phyloP scores from a whole-genome alignment of 2,797 vertebrate genomes.

The Sandelia bainsii region DNA sequence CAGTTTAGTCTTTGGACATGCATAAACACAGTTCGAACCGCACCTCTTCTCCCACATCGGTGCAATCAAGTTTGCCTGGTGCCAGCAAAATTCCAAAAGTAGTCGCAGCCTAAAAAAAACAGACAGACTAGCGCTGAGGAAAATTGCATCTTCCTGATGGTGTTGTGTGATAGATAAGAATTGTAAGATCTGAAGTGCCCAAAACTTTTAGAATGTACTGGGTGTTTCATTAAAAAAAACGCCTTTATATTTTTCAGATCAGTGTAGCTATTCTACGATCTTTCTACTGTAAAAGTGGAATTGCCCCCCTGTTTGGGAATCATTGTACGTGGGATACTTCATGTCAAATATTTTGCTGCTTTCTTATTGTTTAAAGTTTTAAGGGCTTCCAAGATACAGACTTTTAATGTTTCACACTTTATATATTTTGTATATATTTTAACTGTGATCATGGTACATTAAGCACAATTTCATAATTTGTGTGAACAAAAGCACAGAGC shows the following conservation, averaged over 20 bases:
- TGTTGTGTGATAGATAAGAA: not conserved
- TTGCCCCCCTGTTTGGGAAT: not conserved
- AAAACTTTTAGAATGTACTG: not conserved
- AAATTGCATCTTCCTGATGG: not conserved
- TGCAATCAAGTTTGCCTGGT: no score
- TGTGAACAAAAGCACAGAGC: conserved; percentile 55
- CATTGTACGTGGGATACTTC: no score
- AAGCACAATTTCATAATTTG: conserved; percentile 59
- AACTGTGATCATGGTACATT: conserved; percentile 50
- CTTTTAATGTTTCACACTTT: conserved; percentile 11
- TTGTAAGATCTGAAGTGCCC: not conserved
- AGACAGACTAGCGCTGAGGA: no score
- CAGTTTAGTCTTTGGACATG: no score
- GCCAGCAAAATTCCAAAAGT: no score
- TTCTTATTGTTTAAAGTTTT: not conserved
- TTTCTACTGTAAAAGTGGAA: no score
- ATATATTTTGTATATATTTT: conserved; percentile 36
- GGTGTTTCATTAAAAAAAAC: not conserved
- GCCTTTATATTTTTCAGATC: not conserved
- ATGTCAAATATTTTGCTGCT: not conserved
- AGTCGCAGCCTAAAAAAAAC: no score
- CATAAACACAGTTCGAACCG: no score
- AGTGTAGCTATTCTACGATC: not conserved
- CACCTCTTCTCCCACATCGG: no score
- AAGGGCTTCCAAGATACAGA: not conserved